Evolutionary conservation across 2,888 invertebrate genomes (phyloP).

Genomic region (Gandaritis pyraliata): DNA sequence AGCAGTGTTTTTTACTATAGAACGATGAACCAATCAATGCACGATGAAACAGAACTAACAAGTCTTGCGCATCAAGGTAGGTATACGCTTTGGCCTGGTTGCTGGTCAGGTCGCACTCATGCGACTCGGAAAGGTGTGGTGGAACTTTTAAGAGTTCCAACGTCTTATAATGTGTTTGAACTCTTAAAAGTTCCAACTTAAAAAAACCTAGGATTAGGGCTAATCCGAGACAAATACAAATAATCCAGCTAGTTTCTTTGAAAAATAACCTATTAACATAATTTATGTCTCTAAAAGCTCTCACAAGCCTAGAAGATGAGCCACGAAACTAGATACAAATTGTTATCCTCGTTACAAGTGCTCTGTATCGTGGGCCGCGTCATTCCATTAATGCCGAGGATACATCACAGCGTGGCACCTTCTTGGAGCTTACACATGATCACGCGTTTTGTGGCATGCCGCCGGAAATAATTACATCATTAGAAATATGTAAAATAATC

Average conservation of each 20-base stretch:
- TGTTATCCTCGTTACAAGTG: constrained; percentile 60
- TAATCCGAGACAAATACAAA: background rate
- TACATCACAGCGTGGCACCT: constrained; percentile 63
- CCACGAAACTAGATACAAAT: constrained; percentile 53
- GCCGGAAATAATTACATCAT: background rate
- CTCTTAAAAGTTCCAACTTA: too few relatives aligned
- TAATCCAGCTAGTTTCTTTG: background rate
- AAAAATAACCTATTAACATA: constrained; percentile 14
- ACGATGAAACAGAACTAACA: too few relatives aligned
- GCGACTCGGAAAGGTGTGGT: too few relatives aligned
- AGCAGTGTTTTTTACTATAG: too few relatives aligned
- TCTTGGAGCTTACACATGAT: constrained; percentile 22
- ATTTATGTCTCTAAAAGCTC: constrained; percentile 18
- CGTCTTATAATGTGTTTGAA: too few relatives aligned
- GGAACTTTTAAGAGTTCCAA: too few relatives aligned
- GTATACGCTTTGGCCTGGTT: too few relatives aligned
- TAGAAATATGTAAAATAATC: too few relatives aligned
- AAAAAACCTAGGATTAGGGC: too few relatives aligned
- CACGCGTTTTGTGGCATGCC: background rate
- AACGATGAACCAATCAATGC: too few relatives aligned
- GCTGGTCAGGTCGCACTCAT: too few relatives aligned
- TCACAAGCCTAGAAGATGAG: constrained; percentile 34
- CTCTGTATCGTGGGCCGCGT: constrained; percentile 63
- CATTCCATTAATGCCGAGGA: constrained; percentile 73
- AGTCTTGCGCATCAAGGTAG: too few relatives aligned